These are phyloP conservation scores for Reinhardtius hippoglossoides DNA, from an alignment of 2,113 vertebrate species.

Conservation along the genomic window DNA sequence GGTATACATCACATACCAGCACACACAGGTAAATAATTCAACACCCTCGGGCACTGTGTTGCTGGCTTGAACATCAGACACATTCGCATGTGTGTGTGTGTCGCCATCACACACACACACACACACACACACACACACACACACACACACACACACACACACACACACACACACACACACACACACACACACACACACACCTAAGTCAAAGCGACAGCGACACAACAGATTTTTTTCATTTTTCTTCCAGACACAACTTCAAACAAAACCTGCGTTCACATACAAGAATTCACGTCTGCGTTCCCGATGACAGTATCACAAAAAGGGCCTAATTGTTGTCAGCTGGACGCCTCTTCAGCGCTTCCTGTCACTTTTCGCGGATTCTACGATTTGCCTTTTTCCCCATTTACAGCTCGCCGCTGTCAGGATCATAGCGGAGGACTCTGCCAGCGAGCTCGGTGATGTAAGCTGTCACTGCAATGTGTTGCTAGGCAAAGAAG, in stretches of 20 bases:
- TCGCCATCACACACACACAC: neutral
- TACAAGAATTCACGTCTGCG: neutral
- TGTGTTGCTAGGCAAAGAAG: slow-evolving; percentile 57
- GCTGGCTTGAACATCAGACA: neutral
- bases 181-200: neutral
- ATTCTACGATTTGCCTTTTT: slow-evolving; percentile 16
- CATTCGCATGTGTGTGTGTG: neutral
- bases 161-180: neutral
- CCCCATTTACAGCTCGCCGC: slow-evolving; percentile 25
- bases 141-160: neutral
- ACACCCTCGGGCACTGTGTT: neutral
- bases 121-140: too few relatives aligned
- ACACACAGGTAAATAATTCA: neutral
- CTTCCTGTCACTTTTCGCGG: slow-evolving; percentile 20
- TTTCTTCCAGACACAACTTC: neutral
- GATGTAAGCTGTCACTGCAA: slow-evolving; percentile 60
- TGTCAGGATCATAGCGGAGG: slow-evolving; percentile 8
- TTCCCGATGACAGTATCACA: slow-evolving; percentile 13
- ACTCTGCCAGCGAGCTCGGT: slow-evolving; percentile 17
- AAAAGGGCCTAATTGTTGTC: slow-evolving; percentile 18
- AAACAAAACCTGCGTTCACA: slow-evolving; percentile 14
- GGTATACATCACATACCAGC: neutral
- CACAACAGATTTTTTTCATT: neutral
- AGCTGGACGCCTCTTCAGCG: neutral
- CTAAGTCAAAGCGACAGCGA: neutral